Base-by-base conservation (phyloP, 2,113 vertebrate genomes). In the Eolophus roseicapilla region DNA sequence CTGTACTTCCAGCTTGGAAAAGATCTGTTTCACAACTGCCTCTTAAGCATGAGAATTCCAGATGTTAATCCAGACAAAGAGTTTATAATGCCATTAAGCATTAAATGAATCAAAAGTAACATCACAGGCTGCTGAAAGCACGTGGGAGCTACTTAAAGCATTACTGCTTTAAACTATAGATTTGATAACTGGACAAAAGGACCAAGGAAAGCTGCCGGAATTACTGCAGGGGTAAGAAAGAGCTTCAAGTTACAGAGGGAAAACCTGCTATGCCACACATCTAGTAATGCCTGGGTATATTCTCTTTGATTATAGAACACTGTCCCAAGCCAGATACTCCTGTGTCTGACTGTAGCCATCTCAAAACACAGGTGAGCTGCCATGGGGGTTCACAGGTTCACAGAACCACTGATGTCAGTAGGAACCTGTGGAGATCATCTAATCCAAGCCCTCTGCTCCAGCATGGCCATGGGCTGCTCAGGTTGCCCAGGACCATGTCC, bases 251-350 rank as follows among this genome's bases (percentile, higher is more conserved):
- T 28, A 62, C 23, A 17, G n/a, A 71, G 67, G 12, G 52, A 70
- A 64, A 63, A n/a, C 13, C 13, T 35, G 55, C 39, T 59, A 19
- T 10, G 33, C 49, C 46, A 50, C 3, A 4, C 2, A 0, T 21
- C 53, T 29, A 20, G 1, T 25, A 39, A 47, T 4, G 12, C 9
- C 57, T 29, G 31, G 37, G 70, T 64, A 25, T 33, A 41, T 12
- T 50, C 14, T 29, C 70, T 60, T 25, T 12, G 31, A 63, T n/a
- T 63, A 35, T 35, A 24, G 55, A 82, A 52, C 28, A 28, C n/a
- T 33, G 46, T 39, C 46, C 28, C 1, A 0, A 62, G 27, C 17
- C 31, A 79, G 17, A 28, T 6, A 55, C 23, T 62, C 0, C 0
- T 8, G 29, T 28, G 10, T 35, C 63, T 60, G 50, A 27, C 43